These are phyloP conservation scores for Arctopsyche grandis DNA, from an alignment of 1,140 invertebrate species.

Conservation along the genomic window DNA sequence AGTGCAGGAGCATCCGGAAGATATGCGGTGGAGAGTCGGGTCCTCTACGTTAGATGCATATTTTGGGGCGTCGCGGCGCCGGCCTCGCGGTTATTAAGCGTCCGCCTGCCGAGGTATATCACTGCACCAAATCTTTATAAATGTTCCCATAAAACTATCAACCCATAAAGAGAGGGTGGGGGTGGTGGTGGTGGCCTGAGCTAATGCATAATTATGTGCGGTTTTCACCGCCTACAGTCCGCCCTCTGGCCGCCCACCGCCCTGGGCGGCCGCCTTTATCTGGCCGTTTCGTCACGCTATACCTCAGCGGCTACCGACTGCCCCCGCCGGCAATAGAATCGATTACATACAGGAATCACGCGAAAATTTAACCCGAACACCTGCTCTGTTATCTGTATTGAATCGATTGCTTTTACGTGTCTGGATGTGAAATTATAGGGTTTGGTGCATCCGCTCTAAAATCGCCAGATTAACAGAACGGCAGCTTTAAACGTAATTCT, in stretches of 20 bases:
- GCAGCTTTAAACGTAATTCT: too few relatives aligned
- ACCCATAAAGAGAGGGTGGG: constrained; percentile 49
- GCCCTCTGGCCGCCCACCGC: constrained; percentile 17
- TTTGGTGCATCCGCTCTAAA: too few relatives aligned
- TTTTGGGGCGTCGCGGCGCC: constrained; percentile 32
- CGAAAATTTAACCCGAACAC: not conserved
- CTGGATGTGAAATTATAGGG: too few relatives aligned
- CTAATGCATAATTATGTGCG: constrained; percentile 55
- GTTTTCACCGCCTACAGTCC: constrained; percentile 46
- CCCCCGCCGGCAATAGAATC: not conserved
- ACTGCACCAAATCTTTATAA: constrained; percentile 55
- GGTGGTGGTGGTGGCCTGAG: constrained; percentile 17
- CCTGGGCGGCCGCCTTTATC: constrained; percentile 1
- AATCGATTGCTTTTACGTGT: too few relatives aligned
- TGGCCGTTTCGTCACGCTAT: constrained; percentile 36
- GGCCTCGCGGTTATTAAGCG: constrained; percentile 43
- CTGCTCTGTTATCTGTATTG: not conserved
- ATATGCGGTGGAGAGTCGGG: not conserved
- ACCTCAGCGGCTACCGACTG: constrained; percentile 1
- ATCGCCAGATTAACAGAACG: too few relatives aligned
- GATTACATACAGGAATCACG: not conserved
- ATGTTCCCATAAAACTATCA: constrained; percentile 55
- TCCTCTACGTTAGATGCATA: constrained; percentile 36
- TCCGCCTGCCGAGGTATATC: constrained; percentile 43
- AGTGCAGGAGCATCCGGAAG: not conserved